Base-by-base conservation (phyloP, 2,113 vertebrate species). In the Hymenochirus boettgeri region DNA sequence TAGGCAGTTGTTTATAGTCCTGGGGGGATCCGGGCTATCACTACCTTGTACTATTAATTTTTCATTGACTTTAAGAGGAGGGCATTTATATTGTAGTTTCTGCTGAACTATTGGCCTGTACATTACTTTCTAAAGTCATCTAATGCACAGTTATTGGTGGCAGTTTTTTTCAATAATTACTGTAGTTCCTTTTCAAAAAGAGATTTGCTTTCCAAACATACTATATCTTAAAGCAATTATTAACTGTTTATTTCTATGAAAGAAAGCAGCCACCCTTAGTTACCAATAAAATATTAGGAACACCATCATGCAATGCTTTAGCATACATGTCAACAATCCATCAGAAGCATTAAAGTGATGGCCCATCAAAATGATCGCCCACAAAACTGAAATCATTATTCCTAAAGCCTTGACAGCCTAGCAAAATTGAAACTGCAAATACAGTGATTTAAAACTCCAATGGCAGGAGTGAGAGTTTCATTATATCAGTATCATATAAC, bases 371-470 rank as follows among this genome's bases (percentile, higher is more conserved):
- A 63, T 65, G 73, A 55, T 57, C 42, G 67, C 70, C 65, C 53
- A 37, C 54, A 75, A 76, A 62, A 56, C 47, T 45, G 73, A 59
- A 70, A 18, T 39, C 29, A 57, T 71, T 75, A 71, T 61, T n/a
- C 9, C 56, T 60, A 50, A 48, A 73, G 54, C 23, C 54, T 27
- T 64, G 29, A 60, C 47, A 48, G 22, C 27, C 48, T 66, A 62
- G 53, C 65, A 57, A 37, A 51, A 69, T 23, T 1, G 59, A 25
- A 73, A 61, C 33, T 27, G 65, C 29, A 73, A 70, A 33, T 72
- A 74, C 37, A 45, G 37, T 67, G 18, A 66, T 71, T 65, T 75
- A 66, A 65, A 73, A 71, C 67, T 21, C 45, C 66, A 65, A 42
- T 47, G 39, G 51, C 39, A 61, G 51, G 35, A 59, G 39, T 62